Conservation (phyloP, 35 echinoderm and acorn worm genomes). For the Hemicentrotus pulcherrimus region DNA sequence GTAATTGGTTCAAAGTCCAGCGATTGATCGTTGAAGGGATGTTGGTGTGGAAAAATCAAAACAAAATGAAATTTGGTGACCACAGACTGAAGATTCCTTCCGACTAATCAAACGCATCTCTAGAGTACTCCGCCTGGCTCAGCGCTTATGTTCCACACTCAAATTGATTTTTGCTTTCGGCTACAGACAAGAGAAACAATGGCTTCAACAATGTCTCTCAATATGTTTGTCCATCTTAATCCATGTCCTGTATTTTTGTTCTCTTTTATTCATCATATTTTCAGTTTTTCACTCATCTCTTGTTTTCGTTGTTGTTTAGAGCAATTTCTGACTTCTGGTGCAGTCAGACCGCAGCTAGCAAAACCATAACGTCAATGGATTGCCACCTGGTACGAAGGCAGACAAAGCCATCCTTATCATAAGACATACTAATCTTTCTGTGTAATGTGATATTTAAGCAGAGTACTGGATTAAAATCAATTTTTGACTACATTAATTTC, state of each 20-base stretch:
- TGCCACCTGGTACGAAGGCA: background rate
- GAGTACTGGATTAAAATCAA: too few species aligned
- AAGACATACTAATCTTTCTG: background rate
- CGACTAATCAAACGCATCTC: background rate
- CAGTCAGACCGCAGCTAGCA: background rate
- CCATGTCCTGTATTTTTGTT: background rate
- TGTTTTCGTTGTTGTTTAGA: background rate
- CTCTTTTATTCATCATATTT: background rate
- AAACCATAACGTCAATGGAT: background rate
- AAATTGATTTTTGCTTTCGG: conserved; percentile 7
- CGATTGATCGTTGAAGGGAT: background rate
- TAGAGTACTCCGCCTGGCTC: background rate
- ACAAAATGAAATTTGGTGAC: background rate
- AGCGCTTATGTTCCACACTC: background rate
- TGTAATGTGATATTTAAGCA: too few species aligned
- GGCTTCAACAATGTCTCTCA: background rate
- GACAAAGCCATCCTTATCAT: too few species aligned
- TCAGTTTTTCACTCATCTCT: background rate
- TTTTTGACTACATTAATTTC: too few species aligned
- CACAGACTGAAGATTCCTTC: background rate
- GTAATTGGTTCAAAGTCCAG: conserved; percentile 40
- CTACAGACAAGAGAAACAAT: conserved; percentile 4
- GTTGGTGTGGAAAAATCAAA: background rate
- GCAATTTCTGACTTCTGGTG: background rate
- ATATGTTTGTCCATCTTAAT: background rate